Evolutionary conservation across 2,113 vertebrate species (phyloP).

Genomic region (Sarotherodon lohbergeri): DNA sequence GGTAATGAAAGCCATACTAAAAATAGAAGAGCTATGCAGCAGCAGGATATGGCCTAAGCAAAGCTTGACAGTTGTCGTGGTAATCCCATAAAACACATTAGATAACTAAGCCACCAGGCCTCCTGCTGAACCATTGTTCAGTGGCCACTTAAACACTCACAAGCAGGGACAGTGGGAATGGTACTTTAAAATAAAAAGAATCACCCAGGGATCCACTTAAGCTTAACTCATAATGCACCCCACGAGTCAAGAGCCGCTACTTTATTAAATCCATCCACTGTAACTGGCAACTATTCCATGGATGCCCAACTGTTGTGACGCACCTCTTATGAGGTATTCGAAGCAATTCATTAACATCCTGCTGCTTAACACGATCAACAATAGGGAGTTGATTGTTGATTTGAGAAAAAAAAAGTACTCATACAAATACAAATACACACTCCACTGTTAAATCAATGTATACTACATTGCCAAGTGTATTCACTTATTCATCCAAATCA

Average conservation of each 20-base stretch:
- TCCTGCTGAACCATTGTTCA: slow-evolving; percentile 13
- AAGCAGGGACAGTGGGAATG: not conserved
- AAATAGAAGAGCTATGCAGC: slow-evolving; percentile 14
- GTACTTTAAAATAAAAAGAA: not conserved
- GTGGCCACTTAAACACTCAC: not conserved
- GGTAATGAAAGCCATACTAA: not conserved
- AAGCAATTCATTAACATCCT: not conserved
- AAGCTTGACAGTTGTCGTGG: slow-evolving; percentile 24
- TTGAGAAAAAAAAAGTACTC: not conserved
- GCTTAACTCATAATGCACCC: not conserved
- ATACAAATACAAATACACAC: not conserved
- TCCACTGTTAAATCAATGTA: not conserved
- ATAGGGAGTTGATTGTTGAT: not conserved
- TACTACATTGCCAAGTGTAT: not conserved
- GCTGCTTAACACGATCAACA: not conserved
- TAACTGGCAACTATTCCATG: not conserved
- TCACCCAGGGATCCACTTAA: not conserved
- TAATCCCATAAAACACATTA: slow-evolving; percentile 42
- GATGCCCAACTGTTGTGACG: not conserved
- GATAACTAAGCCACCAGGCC: slow-evolving; percentile 28
- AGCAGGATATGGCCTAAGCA: slow-evolving; percentile 4
- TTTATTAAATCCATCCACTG: not conserved
- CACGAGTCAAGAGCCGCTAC: not conserved
- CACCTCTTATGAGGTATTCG: not conserved
- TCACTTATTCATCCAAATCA: not conserved